These are phyloP conservation scores for Pseudoatta argentina DNA, from an alignment of 1,140 invertebrate genomes.

Conservation along the genomic window DNA sequence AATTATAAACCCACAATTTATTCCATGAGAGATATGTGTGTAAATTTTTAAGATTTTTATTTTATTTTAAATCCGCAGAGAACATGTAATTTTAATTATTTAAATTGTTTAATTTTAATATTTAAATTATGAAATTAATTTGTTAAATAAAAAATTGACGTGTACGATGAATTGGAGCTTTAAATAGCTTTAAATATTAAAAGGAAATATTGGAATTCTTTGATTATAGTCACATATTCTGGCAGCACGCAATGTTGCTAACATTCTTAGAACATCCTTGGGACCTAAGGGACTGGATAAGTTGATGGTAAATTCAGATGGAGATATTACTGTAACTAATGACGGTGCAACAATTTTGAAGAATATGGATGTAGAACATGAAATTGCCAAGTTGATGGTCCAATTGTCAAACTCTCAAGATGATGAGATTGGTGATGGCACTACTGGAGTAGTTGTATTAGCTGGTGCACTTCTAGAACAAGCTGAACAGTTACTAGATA, in stretches of 20 bases:
- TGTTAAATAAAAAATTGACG: not conserved
- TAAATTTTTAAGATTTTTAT: not conserved
- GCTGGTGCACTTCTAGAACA: slow-evolving; percentile 98
- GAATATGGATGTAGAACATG: slow-evolving; percentile 99
- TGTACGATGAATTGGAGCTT: not conserved
- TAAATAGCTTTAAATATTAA: not conserved
- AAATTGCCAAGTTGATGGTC: slow-evolving; percentile 99
- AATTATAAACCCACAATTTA: not conserved
- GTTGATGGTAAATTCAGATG: slow-evolving; percentile 98
- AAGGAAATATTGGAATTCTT: slow-evolving; percentile 40
- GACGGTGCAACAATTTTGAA: slow-evolving; percentile 99
- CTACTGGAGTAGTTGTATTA: slow-evolving; percentile 98
- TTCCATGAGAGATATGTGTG: not conserved
- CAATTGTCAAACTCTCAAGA: slow-evolving; percentile 99
- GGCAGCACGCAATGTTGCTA: slow-evolving; percentile 96
- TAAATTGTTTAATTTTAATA: not conserved
- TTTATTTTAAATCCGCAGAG: not conserved
- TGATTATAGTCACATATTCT: slow-evolving; percentile 97
- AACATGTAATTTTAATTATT: not conserved
- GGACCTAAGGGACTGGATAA: slow-evolving; percentile 99
- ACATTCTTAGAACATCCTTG: slow-evolving; percentile 96
- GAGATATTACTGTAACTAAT: slow-evolving; percentile 99
- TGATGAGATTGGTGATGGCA: slow-evolving; percentile 99
- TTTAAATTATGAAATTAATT: not conserved
- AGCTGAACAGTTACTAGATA: slow-evolving; percentile 96